These are phyloP conservation scores for Rhodeus uyekii DNA, from an alignment of 2,797 vertebrate genomes.

Conservation along the genomic window DNA sequence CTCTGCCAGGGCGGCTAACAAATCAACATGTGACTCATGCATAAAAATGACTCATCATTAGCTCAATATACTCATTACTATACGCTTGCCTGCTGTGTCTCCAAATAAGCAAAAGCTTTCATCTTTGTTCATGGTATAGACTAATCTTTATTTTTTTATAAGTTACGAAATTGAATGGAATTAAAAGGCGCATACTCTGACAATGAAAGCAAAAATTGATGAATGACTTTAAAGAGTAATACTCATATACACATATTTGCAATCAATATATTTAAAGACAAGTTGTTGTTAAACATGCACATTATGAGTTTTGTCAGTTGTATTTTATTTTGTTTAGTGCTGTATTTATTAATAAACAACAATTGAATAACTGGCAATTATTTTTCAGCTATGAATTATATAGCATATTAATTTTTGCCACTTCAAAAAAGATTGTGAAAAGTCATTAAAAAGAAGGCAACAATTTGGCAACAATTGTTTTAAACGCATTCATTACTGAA, in stretches of 20 bases:
- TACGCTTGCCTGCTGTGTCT: not conserved
- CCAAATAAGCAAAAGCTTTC: not conserved
- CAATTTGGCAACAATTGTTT: not conserved
- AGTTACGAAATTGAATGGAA: no score
- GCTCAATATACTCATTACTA: not conserved
- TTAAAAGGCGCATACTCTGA: no score
- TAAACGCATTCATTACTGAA: not conserved
- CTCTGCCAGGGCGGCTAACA: not conserved
- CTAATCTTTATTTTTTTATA: no score
- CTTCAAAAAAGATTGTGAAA: not conserved
- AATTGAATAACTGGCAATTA: not conserved
- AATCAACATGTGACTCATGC: not conserved
- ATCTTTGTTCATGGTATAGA: not conserved
- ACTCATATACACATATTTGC: no score
- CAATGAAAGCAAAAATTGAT: no score
- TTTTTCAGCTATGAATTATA: not conserved
- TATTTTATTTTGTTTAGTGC: not conserved
- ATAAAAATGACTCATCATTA: slow-evolving; percentile 17
- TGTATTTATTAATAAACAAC: not conserved
- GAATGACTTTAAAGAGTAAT: no score
- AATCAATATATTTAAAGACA: no score
- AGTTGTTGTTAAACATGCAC: no score
- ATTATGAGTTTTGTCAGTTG: no score
- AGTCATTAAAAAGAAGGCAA: not conserved
- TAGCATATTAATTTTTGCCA: not conserved